Base-by-base conservation (phyloP, 2,797 vertebrate genomes). In the Eulemur albifrons region DNA sequence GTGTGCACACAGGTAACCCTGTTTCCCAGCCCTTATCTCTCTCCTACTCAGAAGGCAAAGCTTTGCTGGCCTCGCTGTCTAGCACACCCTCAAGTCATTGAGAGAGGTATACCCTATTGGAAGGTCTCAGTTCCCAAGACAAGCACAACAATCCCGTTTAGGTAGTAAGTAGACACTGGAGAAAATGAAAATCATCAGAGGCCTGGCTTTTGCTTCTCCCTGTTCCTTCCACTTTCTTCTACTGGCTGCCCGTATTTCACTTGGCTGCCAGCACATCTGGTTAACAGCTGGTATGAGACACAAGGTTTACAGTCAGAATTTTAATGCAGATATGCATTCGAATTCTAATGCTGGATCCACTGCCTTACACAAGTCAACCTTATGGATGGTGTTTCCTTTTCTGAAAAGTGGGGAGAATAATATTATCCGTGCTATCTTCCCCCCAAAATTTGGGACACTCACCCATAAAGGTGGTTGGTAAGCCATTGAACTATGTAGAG, bases 201-300 rank as follows among this genome's bases (percentile, higher is more conserved):
- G 50, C 27, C 27, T 67, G 50, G 30, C 25, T 27, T 92, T 88
- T 54, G n/a, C 75, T 35, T 54, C 82, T 90, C 23, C 5, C 35
- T 45, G 17, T 48, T 87, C 43, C 18, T 88, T 87, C 83, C 50
- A 20, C 79, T 84, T 11, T 57, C 61, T 90, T 73, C 70, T 32
- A n/a, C 20, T 9, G 45, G 48, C 48, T 89, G 63, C 63, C 57
- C 63, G 54, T 27, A n/a, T 54, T 81, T 91, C 67, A n/a, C 35
- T n/a, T n/a, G 15, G 45, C 52, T 76, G 80, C 87, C n/a, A 73
- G 65, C 72, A 38, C 84, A 94, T 94, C 94, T 97, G 96, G 45
- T 35, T 63, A 79, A 45, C 92, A 92, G 77, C 94, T 94, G 94
- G 65, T 40, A 13, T 14, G 8, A 25, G 27, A 85, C 23, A 23